Percentiles rank a stretch among this genome's conserved stretches.
phyloP scores from a whole-genome alignment of 2,888 invertebrate genomes.

The Euplagia quadripunctaria region DNA sequence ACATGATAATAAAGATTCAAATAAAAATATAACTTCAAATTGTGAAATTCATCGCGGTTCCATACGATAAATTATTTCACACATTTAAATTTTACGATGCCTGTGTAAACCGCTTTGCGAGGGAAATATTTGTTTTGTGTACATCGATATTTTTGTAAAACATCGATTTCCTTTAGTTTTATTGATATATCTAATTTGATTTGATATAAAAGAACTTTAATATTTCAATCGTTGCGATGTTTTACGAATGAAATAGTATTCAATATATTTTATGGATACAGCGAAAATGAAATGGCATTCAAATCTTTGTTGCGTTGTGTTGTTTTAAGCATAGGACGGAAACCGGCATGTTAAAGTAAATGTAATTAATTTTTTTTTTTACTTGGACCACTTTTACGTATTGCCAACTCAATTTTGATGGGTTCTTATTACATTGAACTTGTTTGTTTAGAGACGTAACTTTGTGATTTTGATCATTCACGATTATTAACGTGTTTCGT shows the following conservation, averaged over 20 bases:
- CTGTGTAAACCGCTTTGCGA: not conserved
- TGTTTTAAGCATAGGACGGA: too few relatives aligned
- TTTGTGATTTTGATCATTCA: too few relatives aligned
- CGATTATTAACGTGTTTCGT: too few relatives aligned
- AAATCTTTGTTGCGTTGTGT: too few relatives aligned
- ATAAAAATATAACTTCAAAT: constrained; percentile 6
- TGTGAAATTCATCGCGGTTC: constrained; percentile 19
- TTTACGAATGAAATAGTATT: not conserved
- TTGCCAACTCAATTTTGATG: too few relatives aligned
- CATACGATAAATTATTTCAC: constrained; percentile 17
- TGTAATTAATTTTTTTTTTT: too few relatives aligned
- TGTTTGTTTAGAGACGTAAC: too few relatives aligned
- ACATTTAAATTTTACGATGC: constrained; percentile 3
- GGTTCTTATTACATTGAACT: too few relatives aligned
- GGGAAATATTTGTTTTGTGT: constrained; percentile 1
- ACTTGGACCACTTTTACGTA: too few relatives aligned
- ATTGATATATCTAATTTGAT: not conserved
- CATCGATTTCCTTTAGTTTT: not conserved
- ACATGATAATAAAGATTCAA: constrained; percentile 31
- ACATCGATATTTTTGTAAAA: not conserved
- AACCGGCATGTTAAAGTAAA: too few relatives aligned
- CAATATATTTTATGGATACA: not conserved
- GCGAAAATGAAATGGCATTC: too few relatives aligned
- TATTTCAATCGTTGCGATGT: not conserved
- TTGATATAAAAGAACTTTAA: not conserved